Percentiles rank a stretch among this genome's conserved stretches.
phyloP scores from a whole-genome alignment of 1,140 invertebrate species.

The Neodiprion fabricii region DNA sequence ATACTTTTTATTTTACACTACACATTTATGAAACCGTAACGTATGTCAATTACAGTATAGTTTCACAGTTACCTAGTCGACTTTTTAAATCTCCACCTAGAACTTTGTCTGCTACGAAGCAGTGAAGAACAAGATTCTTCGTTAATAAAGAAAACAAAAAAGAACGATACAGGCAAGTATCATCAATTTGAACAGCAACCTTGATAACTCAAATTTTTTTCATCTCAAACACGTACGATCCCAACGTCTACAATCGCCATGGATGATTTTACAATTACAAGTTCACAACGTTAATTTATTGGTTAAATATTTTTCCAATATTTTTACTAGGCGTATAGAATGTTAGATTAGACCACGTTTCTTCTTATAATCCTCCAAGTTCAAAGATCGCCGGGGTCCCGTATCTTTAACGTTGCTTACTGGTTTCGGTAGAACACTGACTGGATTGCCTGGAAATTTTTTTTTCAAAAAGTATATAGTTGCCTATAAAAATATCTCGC shows the following conservation, averaged over 20 bases:
- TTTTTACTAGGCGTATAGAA: constrained; percentile 23
- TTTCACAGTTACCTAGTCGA: too few species aligned
- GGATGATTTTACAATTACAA: background rate
- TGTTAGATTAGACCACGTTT: constrained; percentile 89
- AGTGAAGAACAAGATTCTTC: too few species aligned
- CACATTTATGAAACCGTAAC: too few species aligned
- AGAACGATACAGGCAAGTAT: background rate
- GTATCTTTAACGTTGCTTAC: constrained; percentile 76
- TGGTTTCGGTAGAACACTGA: constrained; percentile 78
- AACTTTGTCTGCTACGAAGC: too few species aligned
- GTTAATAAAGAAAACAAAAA: background rate
- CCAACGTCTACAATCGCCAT: background rate
- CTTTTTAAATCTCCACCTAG: too few species aligned
- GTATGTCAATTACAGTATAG: too few species aligned
- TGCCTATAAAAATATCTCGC: constrained; percentile 2
- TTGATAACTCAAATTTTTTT: background rate
- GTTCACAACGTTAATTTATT: background rate
- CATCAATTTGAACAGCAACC: background rate
- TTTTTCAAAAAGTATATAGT: too few species aligned
- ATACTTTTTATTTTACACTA: too few species aligned
- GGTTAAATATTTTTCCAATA: constrained; percentile 5
- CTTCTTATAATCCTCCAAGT: constrained; percentile 97
- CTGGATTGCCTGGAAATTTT: constrained; percentile 68
- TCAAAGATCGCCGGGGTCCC: constrained; percentile 87
- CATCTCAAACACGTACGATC: background rate